These are phyloP conservation scores for Gryllus longicercus DNA, from an alignment of 2,888 invertebrate species.

Conservation along the genomic window DNA sequence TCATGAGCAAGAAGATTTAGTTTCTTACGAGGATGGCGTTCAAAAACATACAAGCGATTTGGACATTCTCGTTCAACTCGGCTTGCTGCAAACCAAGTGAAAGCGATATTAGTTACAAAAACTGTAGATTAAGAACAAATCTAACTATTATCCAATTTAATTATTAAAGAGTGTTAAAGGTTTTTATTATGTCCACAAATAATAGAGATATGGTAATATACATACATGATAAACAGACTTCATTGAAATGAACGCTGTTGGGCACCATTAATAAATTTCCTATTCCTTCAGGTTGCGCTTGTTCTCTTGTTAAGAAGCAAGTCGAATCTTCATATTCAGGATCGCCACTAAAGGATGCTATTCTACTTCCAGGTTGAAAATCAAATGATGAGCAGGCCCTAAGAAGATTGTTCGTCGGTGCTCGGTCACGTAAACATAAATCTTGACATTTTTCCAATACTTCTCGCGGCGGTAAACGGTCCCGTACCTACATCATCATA, in stretches of 20 bases:
- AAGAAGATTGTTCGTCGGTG: constrained; percentile 73
- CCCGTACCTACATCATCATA: constrained; percentile 57
- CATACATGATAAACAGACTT: constrained; percentile 86
- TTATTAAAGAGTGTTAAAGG: too few relatives aligned
- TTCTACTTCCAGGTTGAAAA: constrained; percentile 83
- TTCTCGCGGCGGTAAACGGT: constrained; percentile 79
- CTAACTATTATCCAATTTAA: too few relatives aligned
- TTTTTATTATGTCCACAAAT: too few relatives aligned
- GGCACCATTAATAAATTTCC: constrained; percentile 85
- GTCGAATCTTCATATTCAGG: constrained; percentile 86
- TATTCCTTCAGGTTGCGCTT: constrained; percentile 82
- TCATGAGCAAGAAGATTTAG: constrained; percentile 75
- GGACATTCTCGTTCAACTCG: constrained; percentile 86
- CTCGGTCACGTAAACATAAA: constrained; percentile 75
- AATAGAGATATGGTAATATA: constrained; percentile 38
- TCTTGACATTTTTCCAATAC: constrained; percentile 87
- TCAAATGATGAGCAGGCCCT: constrained; percentile 84
- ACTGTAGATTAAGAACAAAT: too few relatives aligned
- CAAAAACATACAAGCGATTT: constrained; percentile 82
- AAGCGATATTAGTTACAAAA: too few relatives aligned
- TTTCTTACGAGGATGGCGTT: constrained; percentile 80
- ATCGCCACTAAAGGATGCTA: constrained; percentile 74
- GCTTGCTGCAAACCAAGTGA: constrained; percentile 56
- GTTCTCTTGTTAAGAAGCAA: constrained; percentile 80
- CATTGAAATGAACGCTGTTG: constrained; percentile 85